Evolutionary conservation across 92 coral and sea anemone genomes (phyloP).

Genomic region (Porites lobata): DNA sequence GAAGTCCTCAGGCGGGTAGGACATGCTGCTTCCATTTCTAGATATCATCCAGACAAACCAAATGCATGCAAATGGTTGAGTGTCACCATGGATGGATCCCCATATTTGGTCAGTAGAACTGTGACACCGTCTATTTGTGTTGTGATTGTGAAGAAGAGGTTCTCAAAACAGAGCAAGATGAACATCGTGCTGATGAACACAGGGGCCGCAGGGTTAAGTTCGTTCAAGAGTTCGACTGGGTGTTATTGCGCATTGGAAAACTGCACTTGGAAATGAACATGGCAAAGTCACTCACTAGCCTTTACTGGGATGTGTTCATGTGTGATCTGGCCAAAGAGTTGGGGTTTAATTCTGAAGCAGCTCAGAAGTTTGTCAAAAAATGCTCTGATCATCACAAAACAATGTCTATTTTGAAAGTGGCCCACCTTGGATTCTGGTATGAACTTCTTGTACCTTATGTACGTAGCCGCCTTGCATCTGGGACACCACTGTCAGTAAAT

Average conservation of each 20-base stretch:
- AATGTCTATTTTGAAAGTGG: constrained; percentile 31
- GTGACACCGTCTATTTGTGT: constrained; percentile 31
- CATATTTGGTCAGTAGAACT: constrained; percentile 31
- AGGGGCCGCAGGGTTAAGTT: background rate
- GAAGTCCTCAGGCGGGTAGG: constrained; percentile 46
- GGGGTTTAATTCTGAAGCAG: constrained; percentile 35
- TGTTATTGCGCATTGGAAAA: constrained; percentile 43
- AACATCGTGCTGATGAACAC: background rate
- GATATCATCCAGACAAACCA: constrained; percentile 47
- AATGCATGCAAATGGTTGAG: constrained; percentile 50
- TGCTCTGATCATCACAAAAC: constrained; percentile 54
- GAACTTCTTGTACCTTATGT: constrained; percentile 40
- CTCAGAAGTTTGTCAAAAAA: constrained; percentile 41
- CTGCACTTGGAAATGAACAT: constrained; percentile 68
- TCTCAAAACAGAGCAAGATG: background rate
- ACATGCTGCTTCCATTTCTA: constrained; percentile 36
- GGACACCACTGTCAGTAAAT: constrained; percentile 17
- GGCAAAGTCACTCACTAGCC: constrained; percentile 18
- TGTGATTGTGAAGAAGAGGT: constrained; percentile 49
- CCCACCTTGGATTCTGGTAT: constrained; percentile 22
- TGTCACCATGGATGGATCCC: constrained; percentile 61
- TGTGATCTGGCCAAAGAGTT: constrained; percentile 41
- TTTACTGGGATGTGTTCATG: constrained; percentile 50
- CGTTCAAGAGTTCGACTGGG: constrained; percentile 46
- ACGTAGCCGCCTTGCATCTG: constrained; percentile 11